Base-by-base conservation (phyloP, 2,113 vertebrate species). In the Malurus alboscapulatus region DNA sequence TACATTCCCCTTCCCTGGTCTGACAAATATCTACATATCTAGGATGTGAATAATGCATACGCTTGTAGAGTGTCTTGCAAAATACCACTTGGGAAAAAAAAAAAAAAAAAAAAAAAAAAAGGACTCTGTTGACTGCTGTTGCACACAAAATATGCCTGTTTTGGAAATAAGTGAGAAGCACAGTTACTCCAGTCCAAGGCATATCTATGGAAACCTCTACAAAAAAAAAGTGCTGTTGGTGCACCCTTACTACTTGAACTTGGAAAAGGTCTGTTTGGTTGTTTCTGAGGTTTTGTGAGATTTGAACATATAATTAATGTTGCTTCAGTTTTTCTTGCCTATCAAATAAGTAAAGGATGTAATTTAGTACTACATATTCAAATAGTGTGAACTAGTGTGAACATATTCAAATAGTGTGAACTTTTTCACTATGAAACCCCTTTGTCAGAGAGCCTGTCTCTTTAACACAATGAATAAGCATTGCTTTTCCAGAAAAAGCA, bases 1-100 rank as follows among this genome's bases (percentile, higher is more conserved):
- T 91, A 62, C 17, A 83, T 83, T 94, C 26, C 62, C 19, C 12
- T 88, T 90, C 42, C 32, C 47, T 77, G 45, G 9, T 95, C 58
- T 90, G 54, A 93, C 87, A 94, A 94, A 94, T 94, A 95, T 82
- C 84, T 95, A 90, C 87, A 93, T 61, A 93, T 83, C 58, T 69
- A 26, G 32, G 29, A 68, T 40, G 24, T 95, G 90, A 95, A 91
- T 93, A 93, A 95, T 93, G 57, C 73, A 92, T 87, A 47, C 0
- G 2, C 65, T 84, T 75, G 27, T 44, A 63, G 22, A 84, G 15
- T 6, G 55, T 93, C 77, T 75, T 87, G 61, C 29, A 81, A 91
- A 94, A 75, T 63, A 44, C 9, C 4, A 0, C 44, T 78, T 51
- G 36, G 76, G 22, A 2, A 17, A 34, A 57, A 57, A 34, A 62